A percentile compares a stretch with the other conserved stretches of the same genome.
Conservation (phyloP, 2,797 vertebrate genomes). For the Xerus rutilus region DNA sequence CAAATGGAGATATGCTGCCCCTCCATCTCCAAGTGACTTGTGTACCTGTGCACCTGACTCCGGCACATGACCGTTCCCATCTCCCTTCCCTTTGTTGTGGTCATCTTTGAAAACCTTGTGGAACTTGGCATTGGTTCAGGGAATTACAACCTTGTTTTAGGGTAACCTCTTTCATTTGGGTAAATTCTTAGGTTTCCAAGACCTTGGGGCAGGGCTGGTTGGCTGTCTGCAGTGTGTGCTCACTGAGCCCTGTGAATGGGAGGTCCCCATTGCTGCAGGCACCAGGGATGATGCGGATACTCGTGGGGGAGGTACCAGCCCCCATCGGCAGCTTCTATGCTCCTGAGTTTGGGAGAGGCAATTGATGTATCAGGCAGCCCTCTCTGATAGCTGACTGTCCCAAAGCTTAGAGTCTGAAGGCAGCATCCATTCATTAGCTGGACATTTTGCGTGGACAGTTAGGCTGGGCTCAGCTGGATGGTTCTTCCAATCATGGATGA, state of each 20-base stretch:
- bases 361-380: background rate
- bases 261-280: background rate
- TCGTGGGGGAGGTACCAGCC: background rate
- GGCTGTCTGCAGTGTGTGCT: background rate
- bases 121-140: background rate
- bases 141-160: background rate
- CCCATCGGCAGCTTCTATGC: background rate
- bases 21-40: background rate
- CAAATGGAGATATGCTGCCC: background rate
- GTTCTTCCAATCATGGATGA: background rate
- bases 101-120: background rate
- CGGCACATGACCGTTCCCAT: rapidly evolving
- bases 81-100: background rate
- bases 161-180: background rate
- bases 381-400: background rate
- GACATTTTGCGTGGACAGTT: background rate
- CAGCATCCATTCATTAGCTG: background rate
- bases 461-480: background rate
- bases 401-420: background rate
- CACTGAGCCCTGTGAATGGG: background rate
- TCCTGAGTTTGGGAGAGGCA: background rate
- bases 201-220: background rate
- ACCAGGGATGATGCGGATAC: background rate
- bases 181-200: background rate
- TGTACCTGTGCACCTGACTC: too few relatives aligned